Conservation (phyloP, 2,113 vertebrate species). For the Callithrix jacchus region DNA sequence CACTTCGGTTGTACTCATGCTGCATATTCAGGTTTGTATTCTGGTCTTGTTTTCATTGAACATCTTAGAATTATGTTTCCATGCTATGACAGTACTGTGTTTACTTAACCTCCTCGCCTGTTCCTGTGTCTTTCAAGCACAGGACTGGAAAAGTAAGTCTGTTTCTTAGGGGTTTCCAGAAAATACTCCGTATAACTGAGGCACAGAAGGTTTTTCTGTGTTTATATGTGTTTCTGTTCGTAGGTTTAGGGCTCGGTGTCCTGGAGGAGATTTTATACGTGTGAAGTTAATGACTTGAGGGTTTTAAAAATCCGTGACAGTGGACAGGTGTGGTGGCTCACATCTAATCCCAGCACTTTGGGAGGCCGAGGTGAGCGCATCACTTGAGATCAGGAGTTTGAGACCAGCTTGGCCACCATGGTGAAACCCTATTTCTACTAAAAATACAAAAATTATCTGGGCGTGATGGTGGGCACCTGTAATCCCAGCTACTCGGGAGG, state of each 20-base stretch:
- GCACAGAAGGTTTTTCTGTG: not conserved
- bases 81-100: not conserved
- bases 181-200: not conserved
- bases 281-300: not conserved
- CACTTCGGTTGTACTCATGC: not conserved
- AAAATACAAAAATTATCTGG: no score
- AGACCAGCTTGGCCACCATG: no score
- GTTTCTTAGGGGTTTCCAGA: not conserved
- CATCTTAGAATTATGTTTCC: not conserved
- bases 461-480: accelerated
- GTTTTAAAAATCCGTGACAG: not conserved
- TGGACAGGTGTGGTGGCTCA: not conserved
- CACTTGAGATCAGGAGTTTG: no score
- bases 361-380: no score
- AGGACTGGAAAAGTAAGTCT: not conserved
- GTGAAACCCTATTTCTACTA: no score
- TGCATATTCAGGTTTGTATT: not conserved
- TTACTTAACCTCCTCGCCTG: not conserved
- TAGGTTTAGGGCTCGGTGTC: not conserved
- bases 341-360: no score
- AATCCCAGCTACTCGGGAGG: no score
- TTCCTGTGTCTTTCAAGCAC: not conserved
- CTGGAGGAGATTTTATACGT: not conserved
- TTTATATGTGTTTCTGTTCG: not conserved
- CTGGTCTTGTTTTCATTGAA: not conserved